Conservation (phyloP, 2,113 vertebrate species). For the Poecilia latipinna region DNA sequence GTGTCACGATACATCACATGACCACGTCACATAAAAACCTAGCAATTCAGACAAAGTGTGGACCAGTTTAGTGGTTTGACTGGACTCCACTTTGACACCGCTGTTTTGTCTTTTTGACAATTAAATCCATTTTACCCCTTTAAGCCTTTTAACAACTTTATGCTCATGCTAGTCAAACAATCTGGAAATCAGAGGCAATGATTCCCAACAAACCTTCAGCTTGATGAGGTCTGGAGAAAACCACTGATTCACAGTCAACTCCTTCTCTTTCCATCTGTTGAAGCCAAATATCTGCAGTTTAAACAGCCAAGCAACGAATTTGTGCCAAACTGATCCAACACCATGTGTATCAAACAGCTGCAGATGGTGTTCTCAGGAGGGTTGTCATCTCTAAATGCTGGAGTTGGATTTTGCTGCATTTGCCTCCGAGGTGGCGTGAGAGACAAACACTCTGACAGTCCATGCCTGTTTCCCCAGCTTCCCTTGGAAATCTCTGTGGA, state of each 20-base stretch:
- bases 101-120: no score
- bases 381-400: not conserved
- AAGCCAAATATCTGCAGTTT: not conserved
- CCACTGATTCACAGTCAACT: not conserved
- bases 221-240: not conserved
- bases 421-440: not conserved
- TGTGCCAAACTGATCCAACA: not conserved
- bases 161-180: no score
- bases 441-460: not conserved
- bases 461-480: constrained; percentile 19
- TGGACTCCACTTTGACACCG: no score
- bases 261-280: not conserved
- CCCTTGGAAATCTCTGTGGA: constrained; percentile 19
- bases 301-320: not conserved
- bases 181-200: no score
- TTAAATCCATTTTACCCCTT: no score
- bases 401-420: constrained; percentile 19
- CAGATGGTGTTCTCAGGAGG: not conserved
- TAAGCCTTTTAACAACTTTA: no score
- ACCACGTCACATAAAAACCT: no score
- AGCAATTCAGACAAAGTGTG: no score
- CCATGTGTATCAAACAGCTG: not conserved
- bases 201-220: not conserved
- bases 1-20: no score
- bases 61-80: no score